Conservation (phyloP, 2,797 vertebrate genomes). For the Eremophila alpestris region DNA sequence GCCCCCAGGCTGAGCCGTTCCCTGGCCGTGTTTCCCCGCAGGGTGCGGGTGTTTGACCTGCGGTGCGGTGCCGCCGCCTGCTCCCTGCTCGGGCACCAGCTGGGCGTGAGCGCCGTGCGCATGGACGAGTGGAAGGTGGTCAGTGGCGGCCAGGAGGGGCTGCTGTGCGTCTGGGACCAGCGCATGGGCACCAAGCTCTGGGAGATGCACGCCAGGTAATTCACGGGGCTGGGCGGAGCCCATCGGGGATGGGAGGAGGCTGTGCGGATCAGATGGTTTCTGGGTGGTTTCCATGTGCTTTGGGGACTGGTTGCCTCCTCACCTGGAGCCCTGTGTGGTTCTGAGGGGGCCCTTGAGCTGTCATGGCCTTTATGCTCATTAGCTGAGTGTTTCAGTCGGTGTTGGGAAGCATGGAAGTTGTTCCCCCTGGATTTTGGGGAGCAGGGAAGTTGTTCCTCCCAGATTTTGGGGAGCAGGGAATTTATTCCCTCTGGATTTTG, state of each 20-base stretch:
- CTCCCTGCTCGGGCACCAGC: conserved; percentile 88
- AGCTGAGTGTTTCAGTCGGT: fast-evolving
- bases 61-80: conserved; percentile 74
- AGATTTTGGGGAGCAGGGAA: no score
- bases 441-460: no score
- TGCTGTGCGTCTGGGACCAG: conserved; percentile 94
- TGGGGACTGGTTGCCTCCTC: background rate
- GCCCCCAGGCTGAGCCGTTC: background rate
- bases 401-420: no score
- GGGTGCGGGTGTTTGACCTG: conserved; percentile 83
- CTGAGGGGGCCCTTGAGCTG: background rate
- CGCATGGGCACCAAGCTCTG: conserved; percentile 81
- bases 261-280: background rate
- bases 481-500: no score
- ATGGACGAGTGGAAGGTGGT: conserved; percentile 95
- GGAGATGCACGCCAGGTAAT: conserved; percentile 95
- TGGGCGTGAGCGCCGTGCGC: conserved; percentile 87
- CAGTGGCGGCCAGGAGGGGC: conserved; percentile 90
- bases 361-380: fast-evolving
- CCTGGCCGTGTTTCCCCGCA: background rate
- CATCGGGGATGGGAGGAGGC: fast-evolving
- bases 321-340: background rate
- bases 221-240: fast-evolving
- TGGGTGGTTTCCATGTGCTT: background rate
- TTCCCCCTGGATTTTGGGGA: no score